Conservation (phyloP, 2,113 vertebrate species). For the Myxocyprinus asiaticus region DNA sequence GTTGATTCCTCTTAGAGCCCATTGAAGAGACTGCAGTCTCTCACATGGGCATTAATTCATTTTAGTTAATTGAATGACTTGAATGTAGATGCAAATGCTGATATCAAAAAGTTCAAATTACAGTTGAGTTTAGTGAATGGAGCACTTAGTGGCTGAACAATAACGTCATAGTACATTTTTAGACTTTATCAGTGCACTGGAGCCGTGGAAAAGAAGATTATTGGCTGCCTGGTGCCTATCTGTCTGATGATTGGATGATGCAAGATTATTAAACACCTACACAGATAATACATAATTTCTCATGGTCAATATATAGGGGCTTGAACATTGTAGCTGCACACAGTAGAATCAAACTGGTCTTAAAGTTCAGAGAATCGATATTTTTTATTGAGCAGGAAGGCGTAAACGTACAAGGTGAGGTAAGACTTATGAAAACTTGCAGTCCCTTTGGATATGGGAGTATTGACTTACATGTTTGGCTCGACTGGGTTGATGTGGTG, state of each 20-base stretch:
- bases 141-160: constrained; percentile 73
- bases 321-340: constrained; percentile 63
- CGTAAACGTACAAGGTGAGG: background rate
- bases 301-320: constrained; percentile 84
- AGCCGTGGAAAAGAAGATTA: constrained; percentile 57
- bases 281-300: constrained; percentile 76
- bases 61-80: constrained; percentile 72
- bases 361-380: background rate
- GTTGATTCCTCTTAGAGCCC: constrained; percentile 5
- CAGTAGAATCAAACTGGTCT: constrained; percentile 68
- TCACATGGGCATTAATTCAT: constrained; percentile 61
- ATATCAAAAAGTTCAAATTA: constrained; percentile 67
- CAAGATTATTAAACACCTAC: constrained; percentile 81
- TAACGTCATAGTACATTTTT: constrained; percentile 76
- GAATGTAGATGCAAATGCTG: constrained; percentile 70
- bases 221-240: constrained; percentile 64
- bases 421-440: background rate
- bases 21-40: constrained; percentile 60
- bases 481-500: no score
- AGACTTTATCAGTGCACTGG: constrained; percentile 64
- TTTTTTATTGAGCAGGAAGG: background rate
- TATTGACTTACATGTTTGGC: background rate
- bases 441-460: background rate
- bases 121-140: constrained; percentile 83
- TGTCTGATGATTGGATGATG: constrained; percentile 74